A percentile compares a stretch with the other conserved stretches of the same genome.
phyloP scores from a whole-genome alignment of 2,888 invertebrate genomes.

The Cenopis cana region DNA sequence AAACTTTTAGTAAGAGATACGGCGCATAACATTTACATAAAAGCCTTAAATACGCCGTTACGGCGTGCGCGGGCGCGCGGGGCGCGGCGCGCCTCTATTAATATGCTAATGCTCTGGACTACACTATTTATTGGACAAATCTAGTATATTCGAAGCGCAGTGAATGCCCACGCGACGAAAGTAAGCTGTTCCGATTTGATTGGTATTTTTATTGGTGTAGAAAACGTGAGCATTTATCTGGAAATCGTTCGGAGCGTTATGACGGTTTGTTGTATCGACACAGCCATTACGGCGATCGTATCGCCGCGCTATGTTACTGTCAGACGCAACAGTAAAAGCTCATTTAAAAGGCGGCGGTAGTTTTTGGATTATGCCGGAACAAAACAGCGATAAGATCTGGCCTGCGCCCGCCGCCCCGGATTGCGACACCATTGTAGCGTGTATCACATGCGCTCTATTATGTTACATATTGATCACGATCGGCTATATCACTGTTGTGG shows the following conservation, averaged over 20 bases:
- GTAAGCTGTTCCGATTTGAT: conserved; percentile 48
- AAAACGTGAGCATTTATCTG: conserved; percentile 43
- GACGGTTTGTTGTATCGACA: conserved; percentile 44
- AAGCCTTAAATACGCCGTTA: conserved; percentile 45
- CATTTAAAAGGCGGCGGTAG: conserved; percentile 45
- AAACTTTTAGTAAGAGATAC: conserved; percentile 55
- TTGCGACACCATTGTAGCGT: conserved; percentile 39
- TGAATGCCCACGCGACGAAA: conserved; percentile 50
- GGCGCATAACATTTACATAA: conserved; percentile 57
- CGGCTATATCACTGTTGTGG: not conserved
- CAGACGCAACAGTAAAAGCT: conserved; percentile 44
- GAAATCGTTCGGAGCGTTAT: conserved; percentile 44
- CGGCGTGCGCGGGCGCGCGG: conserved; percentile 22
- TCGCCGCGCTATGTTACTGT: conserved; percentile 43
- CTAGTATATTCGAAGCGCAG: conserved; percentile 48
- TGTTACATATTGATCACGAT: conserved; percentile 33
- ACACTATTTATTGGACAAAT: conserved; percentile 52
- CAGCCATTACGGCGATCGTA: conserved; percentile 44
- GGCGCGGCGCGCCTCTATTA: conserved; percentile 48
- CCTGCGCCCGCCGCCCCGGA: conserved; percentile 10
- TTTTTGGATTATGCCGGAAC: conserved; percentile 44
- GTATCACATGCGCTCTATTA: conserved; percentile 37
- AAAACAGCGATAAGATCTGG: conserved; percentile 42
- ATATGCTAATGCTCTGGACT: conserved; percentile 53
- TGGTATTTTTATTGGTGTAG: conserved; percentile 48